Conservation (phyloP, 1,140 invertebrate species). For the Drosophila triauraria region DNA sequence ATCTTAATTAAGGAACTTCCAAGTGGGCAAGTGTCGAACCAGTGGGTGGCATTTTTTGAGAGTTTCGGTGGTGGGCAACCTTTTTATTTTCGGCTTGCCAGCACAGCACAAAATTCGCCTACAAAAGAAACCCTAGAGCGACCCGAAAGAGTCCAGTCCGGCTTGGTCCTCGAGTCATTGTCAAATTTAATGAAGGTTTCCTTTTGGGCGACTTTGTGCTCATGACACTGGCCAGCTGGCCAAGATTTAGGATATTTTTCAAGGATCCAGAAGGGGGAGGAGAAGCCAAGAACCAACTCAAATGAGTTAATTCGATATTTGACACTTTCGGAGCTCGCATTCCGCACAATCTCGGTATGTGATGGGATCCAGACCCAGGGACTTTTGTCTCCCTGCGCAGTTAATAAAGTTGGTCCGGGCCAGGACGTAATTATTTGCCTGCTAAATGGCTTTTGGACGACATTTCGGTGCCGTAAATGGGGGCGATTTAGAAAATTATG, state of each 20-base stretch:
- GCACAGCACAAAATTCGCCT: conserved; percentile 68
- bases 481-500: conserved; percentile 77
- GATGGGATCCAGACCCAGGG: conserved; percentile 24
- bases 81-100: conserved; percentile 65
- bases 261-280: conserved; percentile 3
- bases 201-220: conserved; percentile 46
- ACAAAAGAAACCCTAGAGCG: conserved; percentile 59
- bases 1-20: conserved; percentile 83
- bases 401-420: conserved; percentile 74
- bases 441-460: conserved; percentile 76
- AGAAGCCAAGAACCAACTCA: conserved; percentile 29
- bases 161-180: conserved; percentile 59
- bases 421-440: conserved; percentile 74
- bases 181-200: conserved; percentile 84
- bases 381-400: conserved; percentile 57
- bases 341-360: conserved; percentile 50
- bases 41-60: conserved; percentile 33
- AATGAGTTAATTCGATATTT: conserved; percentile 84
- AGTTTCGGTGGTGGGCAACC: conserved; percentile 31
- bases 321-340: conserved; percentile 75
- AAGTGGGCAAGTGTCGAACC: conserved; percentile 73
- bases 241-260: conserved; percentile 70
- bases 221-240: conserved; percentile 75
- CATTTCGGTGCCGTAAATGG: conserved; percentile 69
- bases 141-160: conserved; percentile 34